These are phyloP conservation scores for Trichogramma evanescens DNA, from an alignment of 2,888 invertebrate species.

Conservation along the genomic window DNA sequence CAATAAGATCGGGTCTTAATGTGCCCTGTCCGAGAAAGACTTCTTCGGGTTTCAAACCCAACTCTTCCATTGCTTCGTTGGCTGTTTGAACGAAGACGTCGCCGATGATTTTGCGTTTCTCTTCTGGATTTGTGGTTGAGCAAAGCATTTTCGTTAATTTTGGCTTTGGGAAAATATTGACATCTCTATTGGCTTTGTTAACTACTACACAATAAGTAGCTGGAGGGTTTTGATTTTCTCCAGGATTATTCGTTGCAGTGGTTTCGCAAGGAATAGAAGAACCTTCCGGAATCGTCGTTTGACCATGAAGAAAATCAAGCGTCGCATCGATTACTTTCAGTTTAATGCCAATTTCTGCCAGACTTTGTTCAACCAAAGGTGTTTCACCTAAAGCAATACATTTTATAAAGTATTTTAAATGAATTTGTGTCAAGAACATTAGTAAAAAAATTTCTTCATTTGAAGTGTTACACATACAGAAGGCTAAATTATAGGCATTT, in stretches of 20 bases:
- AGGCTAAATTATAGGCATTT: too few species aligned
- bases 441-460: too few species aligned
- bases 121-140: constrained; percentile 85
- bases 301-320: constrained; percentile 66
- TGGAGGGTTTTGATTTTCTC: constrained; percentile 8
- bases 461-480: too few species aligned
- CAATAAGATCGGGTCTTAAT: constrained; percentile 93
- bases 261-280: constrained; percentile 3
- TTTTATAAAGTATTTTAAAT: too few species aligned
- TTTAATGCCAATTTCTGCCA: constrained; percentile 75
- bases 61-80: constrained; percentile 78
- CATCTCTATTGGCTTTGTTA: constrained; percentile 20
- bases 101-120: constrained; percentile 97
- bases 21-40: constrained; percentile 93
- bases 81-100: constrained; percentile 96
- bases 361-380: constrained; percentile 74
- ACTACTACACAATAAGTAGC: constrained; percentile 19
- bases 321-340: constrained; percentile 69
- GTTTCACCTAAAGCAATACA: constrained; percentile 57
- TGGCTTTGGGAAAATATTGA: constrained; percentile 46
- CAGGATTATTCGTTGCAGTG: not conserved
- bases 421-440: too few species aligned
- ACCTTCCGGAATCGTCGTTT: constrained; percentile 68
- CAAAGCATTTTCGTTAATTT: constrained; percentile 76
- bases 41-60: constrained; percentile 85